Evolutionary conservation across 2,113 vertebrate species (phyloP), one percentile per base, ranked within the genome.

Genomic region (Sceloporus tristichus): DNA sequence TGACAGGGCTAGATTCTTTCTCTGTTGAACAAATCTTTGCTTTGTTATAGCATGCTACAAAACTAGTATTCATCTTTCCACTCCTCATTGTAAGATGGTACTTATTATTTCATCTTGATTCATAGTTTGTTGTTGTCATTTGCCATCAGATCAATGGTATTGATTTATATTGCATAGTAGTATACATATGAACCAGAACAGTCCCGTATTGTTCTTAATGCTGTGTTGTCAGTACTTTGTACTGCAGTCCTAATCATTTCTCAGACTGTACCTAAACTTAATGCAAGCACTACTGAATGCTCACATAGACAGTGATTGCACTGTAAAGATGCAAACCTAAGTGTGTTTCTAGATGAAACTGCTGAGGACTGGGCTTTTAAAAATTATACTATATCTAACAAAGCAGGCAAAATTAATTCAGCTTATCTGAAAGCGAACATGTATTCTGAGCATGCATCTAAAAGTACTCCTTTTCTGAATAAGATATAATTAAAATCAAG

Each of bases 1-100:
- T 23, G n/a, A 84, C 65, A 71, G 54, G 89, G 89, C 90, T 76
- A 34, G 18, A 91, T 29, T 88, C 38, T 91, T 87, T 84, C 90
- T 77, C 0, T 87, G 85, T 86, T 59, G 70, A 29, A 68, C 10
- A 48, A 42, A 0, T 86, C 79, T 54, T 79, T 88, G 9, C 25
- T 80, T 0, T 84, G 19, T 54, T 87, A 23, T 65, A 34, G 40
- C 74, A 2, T 81, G 25, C 79, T 48, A 38, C 53, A 66, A 25
- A 82, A 78, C 68, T 84, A n/a, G 56, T 19, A 3, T 78, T 90
- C 25, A 5, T 40, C 86, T 86, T 71, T 70, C 70, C 25, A 77
- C 48, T 19, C 85, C 48, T 48, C 59, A 84, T 53, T 79, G 42
- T 53, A 82, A 68, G 87, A 56, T 27, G 82, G 79, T 19, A 89